Percentiles rank a stretch among this genome's conserved stretches.
Conservation (phyloP, 2,113 vertebrate species). For the Cochlearius cochlearius region DNA sequence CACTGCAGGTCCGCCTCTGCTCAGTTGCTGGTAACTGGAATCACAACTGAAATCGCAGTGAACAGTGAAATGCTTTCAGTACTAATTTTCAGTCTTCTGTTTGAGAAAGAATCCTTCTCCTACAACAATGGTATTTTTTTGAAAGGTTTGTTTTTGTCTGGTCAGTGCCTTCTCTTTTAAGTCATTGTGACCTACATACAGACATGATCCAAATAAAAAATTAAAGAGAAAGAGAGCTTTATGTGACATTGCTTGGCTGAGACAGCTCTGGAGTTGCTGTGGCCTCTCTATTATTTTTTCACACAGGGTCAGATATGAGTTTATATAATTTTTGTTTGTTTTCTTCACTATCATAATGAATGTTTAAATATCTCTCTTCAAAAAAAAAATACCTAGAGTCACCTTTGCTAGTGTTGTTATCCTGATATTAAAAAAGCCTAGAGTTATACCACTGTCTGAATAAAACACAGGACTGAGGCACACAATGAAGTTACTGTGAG, state of each 20-base stretch:
- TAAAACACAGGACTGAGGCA: background rate
- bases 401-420: background rate
- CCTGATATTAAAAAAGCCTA: background rate
- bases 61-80: background rate
- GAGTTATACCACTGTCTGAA: background rate
- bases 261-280: background rate
- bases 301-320: background rate
- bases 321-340: background rate
- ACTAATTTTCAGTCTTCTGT: background rate
- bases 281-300: background rate
- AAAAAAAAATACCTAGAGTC: background rate
- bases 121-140: background rate
- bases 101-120: background rate
- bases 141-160: conserved; percentile 14
- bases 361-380: background rate
- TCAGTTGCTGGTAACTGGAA: background rate
- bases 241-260: background rate
- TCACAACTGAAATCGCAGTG: background rate
- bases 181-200: conserved; percentile 59
- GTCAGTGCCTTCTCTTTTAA: conserved; percentile 16
- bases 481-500: background rate
- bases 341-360: background rate
- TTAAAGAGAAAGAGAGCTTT: conserved; percentile 38
- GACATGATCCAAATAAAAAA: conserved; percentile 56
- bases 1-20: background rate